phyloP scores from a whole-genome alignment of 1,140 invertebrate species.

The Platorchestia sp. region DNA sequence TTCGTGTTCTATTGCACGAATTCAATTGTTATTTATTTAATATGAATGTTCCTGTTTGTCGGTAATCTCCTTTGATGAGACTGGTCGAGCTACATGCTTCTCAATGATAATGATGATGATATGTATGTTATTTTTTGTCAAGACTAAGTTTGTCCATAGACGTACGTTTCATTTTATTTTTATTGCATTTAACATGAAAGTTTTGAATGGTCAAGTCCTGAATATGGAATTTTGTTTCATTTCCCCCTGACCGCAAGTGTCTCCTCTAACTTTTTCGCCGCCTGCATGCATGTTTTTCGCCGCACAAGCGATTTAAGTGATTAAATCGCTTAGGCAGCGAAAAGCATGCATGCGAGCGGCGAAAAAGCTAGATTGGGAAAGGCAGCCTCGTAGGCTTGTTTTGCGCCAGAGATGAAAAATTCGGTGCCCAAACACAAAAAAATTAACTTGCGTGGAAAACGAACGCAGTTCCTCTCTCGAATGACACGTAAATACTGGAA shows the following conservation, averaged over 20 bases:
- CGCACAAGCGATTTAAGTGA: background rate
- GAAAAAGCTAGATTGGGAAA: too few relatives aligned
- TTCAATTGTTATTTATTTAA: background rate
- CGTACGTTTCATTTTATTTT: slow-evolving; percentile 39
- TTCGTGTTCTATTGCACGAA: background rate
- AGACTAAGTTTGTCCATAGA: slow-evolving; percentile 42
- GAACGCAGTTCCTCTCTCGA: too few relatives aligned
- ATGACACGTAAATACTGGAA: too few relatives aligned
- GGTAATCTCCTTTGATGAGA: background rate
- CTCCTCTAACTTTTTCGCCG: background rate
- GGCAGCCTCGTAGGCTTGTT: too few relatives aligned
- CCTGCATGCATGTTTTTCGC: background rate
- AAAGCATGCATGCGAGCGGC: too few relatives aligned
- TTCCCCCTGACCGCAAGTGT: background rate
- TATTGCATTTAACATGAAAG: slow-evolving; percentile 49
- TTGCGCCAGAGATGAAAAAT: too few relatives aligned
- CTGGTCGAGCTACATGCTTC: background rate
- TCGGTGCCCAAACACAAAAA: too few relatives aligned
- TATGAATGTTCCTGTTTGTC: slow-evolving; percentile 19
- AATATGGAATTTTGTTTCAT: slow-evolving; percentile 3
- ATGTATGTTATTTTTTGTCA: slow-evolving; percentile 42
- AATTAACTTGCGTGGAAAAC: too few relatives aligned
- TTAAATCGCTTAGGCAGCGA: background rate
- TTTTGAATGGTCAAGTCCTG: slow-evolving; percentile 41
- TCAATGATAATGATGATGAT: slow-evolving; percentile 54